Evolutionary conservation across 2,888 invertebrate genomes (phyloP), one percentile per base, ranked within the genome.

Genomic region (Stenoptilia bipunctidactyla): DNA sequence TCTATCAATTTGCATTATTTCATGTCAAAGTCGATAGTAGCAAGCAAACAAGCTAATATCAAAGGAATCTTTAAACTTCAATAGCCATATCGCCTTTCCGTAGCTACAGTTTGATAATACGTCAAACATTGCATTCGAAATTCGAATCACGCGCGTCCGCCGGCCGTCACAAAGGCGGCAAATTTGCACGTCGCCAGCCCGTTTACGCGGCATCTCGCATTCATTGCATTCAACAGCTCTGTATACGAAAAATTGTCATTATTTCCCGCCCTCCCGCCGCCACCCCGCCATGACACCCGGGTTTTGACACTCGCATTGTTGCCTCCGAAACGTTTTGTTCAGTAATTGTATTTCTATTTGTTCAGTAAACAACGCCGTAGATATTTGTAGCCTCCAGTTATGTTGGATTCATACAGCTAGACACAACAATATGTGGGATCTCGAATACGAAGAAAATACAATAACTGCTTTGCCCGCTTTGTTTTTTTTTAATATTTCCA

Each of bases 181-280:
- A 83, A 83, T 82, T 83, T 82, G 80, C 82, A 77, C 80, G 82
- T 72, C 75, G 73, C 68, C n/a, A 56, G 64, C 65, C 74, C 76
- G 76, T 76, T 80, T 75, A 79, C 71, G 66, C 65, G 69, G 58
- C 77, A 75, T 75, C 75, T 71, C 69, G 73, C 74, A 76, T 76
- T 76, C 76, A 76, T 63, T 53, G 64, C 65, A 74, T 76, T 74
- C 71, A 72, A 50, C 41, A 48, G 52, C 51, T 51, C 56, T 77
- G 77, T 75, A 67, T 76, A 67, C 73, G 75, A 77, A 77, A 79
- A 79, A 79, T 79, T 77, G 77, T 66, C 70, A 76, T 77, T 75
- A 76, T 72, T 58, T 54, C 55, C 51, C 52, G 55, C 54, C 59
- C 56, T 63, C 56, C 53, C 43, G 55, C 45, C 45, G 48, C 43